Conservation (phyloP, 2,797 vertebrate genomes). For the Gobionotothen gibberifrons region DNA sequence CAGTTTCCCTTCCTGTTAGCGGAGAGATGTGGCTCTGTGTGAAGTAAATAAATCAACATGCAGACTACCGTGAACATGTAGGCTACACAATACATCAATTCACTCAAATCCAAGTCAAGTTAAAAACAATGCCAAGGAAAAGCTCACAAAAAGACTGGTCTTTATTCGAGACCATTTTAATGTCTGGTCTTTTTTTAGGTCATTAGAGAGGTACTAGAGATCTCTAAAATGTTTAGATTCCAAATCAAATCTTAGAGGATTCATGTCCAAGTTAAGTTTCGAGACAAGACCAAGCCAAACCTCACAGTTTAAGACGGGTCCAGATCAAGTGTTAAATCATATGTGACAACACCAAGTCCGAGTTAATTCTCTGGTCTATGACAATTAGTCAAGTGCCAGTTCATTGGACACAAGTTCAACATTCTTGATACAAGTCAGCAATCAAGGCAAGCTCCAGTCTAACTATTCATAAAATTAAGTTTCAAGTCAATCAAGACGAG, state of each 20-base stretch:
- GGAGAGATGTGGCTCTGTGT: not conserved
- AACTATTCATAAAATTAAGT: not conserved
- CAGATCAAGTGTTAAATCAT: too few relatives aligned
- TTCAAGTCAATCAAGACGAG: not conserved
- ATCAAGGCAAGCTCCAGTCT: too few relatives aligned
- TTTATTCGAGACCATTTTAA: not conserved
- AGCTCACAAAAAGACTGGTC: too few relatives aligned
- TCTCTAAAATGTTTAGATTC: not conserved
- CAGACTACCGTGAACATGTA: not conserved
- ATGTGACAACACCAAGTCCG: too few relatives aligned
- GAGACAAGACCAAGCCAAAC: not conserved
- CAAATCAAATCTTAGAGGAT: not conserved
- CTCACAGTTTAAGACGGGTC: not conserved
- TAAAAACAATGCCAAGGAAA: too few relatives aligned
- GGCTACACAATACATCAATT: not conserved
- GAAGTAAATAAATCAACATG: conserved; percentile 32
- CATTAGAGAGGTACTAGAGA: too few relatives aligned
- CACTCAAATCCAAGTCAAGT: too few relatives aligned
- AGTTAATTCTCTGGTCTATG: not conserved
- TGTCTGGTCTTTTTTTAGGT: too few relatives aligned
- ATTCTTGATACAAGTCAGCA: too few relatives aligned
- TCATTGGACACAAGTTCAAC: too few relatives aligned
- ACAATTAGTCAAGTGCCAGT: too few relatives aligned
- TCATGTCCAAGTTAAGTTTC: conserved; percentile 12
- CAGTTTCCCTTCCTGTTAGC: conserved; percentile 18